Base-by-base conservation (phyloP, 2,113 vertebrate species). In the Osmerus eperlanus region DNA sequence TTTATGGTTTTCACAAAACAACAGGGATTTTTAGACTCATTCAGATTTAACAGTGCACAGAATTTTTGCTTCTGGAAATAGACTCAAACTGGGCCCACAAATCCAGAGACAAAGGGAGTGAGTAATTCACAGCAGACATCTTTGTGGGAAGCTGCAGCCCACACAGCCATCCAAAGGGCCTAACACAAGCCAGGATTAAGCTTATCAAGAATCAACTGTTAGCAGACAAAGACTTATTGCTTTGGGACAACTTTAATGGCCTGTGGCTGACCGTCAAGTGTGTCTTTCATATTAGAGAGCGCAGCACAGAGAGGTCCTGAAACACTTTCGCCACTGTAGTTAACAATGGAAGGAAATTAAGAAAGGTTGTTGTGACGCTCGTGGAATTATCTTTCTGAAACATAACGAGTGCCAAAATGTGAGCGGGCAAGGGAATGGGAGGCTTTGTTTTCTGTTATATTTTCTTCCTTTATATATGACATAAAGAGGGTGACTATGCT, bases 201-300 rank as follows among this genome's bases (percentile, higher is more conserved):
- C 88, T 90, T 90, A 87, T 91, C 87, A 77, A 84, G 73, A 84
- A 89, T 88, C 85, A 82, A 87, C 84, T 85, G 85, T 86, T 87
- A 87, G 83, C 73, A 78, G 84, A 87, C 85, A 82, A 87, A 82
- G 71, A 86, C 83, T 86, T 89, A 87, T 83, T 84, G 84, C 85
- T 82, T 63, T 78, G 85, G 85, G 83, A 87, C 77, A 85, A 88
- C 86, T 84, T 86, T 83, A 86, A 87, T 89, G 84, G 84, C 71
- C 74, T 76, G 65, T 79, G 78, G 80, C 81, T 81, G 74, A 82
- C 78, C 78, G 80, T 78, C 8, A 81, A 85, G 81, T 77, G 78
- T 60, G 61, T 61, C 80, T 80, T 74, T 85, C 36, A 51, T 79
- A 70, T 75, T 73, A 71, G 67, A 74, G 69, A 72, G 65, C 65